Evolutionary conservation across 2,888 invertebrate species (phyloP).

Genomic region (Pyrgus malvae): DNA sequence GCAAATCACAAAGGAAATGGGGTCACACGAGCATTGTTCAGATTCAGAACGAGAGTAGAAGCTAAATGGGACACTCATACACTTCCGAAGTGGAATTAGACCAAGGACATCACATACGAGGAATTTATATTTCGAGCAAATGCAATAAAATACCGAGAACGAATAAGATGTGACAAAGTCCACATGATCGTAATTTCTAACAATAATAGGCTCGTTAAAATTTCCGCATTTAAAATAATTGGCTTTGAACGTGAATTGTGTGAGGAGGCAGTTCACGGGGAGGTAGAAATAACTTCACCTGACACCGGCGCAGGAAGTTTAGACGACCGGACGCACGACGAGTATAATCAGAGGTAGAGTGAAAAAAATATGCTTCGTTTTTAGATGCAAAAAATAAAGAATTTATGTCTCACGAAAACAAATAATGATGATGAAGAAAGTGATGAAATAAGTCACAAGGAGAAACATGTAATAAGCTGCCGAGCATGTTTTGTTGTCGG

Average conservation of each 20-base stretch:
- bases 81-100: conserved; percentile 49
- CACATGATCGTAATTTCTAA: conserved; percentile 35
- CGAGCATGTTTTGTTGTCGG: neutral
- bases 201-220: conserved; percentile 40
- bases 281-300: conserved; percentile 71
- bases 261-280: conserved; percentile 60
- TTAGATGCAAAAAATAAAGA: conserved; percentile 19
- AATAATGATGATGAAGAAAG: neutral
- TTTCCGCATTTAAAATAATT: conserved; percentile 59
- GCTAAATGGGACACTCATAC: conserved; percentile 54
- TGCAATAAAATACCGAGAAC: conserved; percentile 7
- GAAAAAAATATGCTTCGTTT: conserved; percentile 12
- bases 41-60: conserved; percentile 46
- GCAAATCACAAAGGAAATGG: conserved; percentile 54
- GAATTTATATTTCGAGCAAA: conserved; percentile 6
- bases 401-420: conserved; percentile 2
- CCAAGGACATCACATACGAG: conserved; percentile 33
- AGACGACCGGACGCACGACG: conserved; percentile 53
- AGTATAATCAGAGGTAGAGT: conserved; percentile 34
- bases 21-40: conserved; percentile 64
- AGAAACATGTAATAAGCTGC: conserved; percentile 5
- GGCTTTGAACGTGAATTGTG: conserved; percentile 72
- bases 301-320: conserved; percentile 67
- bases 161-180: conserved; percentile 31
- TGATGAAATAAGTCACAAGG: neutral